Base-by-base conservation (phyloP, 1,140 invertebrate genomes). In the Homarus americanus region DNA sequence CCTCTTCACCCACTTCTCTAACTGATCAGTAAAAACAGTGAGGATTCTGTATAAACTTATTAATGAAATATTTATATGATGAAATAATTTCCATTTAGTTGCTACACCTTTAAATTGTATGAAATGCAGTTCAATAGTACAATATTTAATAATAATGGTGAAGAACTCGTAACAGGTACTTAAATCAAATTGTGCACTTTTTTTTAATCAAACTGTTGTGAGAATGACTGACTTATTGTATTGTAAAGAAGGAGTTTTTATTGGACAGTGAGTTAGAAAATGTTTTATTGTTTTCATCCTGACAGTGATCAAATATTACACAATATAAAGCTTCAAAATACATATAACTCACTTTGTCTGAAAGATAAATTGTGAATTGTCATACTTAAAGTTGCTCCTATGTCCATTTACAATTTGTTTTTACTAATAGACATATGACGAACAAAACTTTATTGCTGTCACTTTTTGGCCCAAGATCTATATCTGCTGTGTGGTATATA, bases 141-240 rank as follows among this genome's bases (percentile, higher is more conserved):
- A 87, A 87, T 78, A 58, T 79, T n/a, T n/a, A n/a, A 79, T 63
- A 78, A 44, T 73, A 49, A 58, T 63, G 73, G 53, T 78, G n/a
- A 79, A 66, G 36, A 87, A 87, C 73, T 87, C 78, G 75, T 78
- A 66, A 89, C 78, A 82, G 87, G 87, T 89, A 89, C 87, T 82
- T 89, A 79, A 89, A 89, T 89, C 87, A 89, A 89, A 89, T 89
- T 82, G n/a, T 72, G 40, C 15, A 9, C 9, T 32, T 69, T 83
- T 66, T 69, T 83, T 66, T 32, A 83, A 69, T 69, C 58, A 83
- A 83, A 69, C 58, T 83, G 82, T 83, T 83, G 69, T 66, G 82
- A 75, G 87, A 89, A 82, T 82, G 32, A 76, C 53, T 76, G 79
- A 89, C n/a, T 32, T 76, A 80, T 69, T 80, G 87, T 88, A 82